Conservation (phyloP, 2,797 vertebrate species). For the Knipowitschia caucasica region DNA sequence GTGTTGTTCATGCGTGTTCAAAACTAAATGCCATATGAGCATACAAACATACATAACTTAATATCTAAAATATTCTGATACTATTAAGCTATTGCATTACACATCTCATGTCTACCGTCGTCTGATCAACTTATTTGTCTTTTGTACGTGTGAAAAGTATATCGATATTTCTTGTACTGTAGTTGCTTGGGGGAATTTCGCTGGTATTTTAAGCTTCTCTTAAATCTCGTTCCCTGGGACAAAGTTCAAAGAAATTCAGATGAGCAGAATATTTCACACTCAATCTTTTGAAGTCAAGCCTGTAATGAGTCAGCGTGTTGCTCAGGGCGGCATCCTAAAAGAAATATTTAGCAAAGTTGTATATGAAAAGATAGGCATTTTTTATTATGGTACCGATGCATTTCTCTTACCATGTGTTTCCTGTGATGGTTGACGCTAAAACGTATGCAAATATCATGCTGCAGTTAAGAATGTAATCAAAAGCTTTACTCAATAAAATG, state of each 20-base stretch:
- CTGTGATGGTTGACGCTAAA: background rate
- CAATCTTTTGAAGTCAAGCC: conserved; percentile 38
- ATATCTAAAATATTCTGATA: too few relatives aligned
- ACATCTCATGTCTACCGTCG: too few relatives aligned
- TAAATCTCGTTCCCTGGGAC: conserved; percentile 19
- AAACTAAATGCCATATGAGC: too few relatives aligned
- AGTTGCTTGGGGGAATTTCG: conserved; percentile 13
- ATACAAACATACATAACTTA: too few relatives aligned
- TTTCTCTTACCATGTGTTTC: conserved; percentile 17
- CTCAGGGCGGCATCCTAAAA: conserved; percentile 17
- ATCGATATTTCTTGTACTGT: conserved; percentile 7
- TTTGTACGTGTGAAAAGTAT: conserved; percentile 11
- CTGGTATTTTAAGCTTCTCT: conserved; percentile 28
- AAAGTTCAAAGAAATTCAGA: conserved; percentile 26
- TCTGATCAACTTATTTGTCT: conserved; percentile 13
- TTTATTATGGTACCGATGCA: conserved; percentile 12
- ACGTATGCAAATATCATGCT: background rate
- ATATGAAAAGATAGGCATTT: conserved; percentile 13
- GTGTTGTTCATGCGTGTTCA: too few relatives aligned
- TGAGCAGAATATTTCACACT: conserved; percentile 24
- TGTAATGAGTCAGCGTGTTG: conserved; percentile 31
- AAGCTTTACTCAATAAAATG: conserved; percentile 11
- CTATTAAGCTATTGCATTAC: too few relatives aligned
- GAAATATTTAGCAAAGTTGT: conserved; percentile 6
- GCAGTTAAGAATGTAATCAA: background rate